phyloP scores from a whole-genome alignment of 2,797 vertebrate species.

The Pteronotus mesoamericanus region DNA sequence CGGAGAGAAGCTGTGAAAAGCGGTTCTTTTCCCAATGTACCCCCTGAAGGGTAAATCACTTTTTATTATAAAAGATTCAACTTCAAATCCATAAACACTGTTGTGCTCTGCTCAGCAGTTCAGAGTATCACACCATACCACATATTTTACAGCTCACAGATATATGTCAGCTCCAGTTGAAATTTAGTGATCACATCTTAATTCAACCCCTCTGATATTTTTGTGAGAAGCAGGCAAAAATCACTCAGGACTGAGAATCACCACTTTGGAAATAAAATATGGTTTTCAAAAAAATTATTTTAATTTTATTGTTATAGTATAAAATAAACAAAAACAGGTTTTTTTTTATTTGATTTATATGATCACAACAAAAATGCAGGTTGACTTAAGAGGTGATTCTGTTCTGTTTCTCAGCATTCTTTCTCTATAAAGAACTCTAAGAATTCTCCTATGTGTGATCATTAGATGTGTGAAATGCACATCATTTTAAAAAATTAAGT shows the following conservation, averaged over 20 bases:
- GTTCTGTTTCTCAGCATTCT: not conserved
- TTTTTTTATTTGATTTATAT: no score
- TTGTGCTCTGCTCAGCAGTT: not conserved
- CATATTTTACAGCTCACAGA: not conserved
- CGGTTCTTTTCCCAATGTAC: not conserved
- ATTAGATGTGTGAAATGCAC: not conserved
- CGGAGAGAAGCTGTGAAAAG: not conserved
- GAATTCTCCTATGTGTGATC: not conserved
- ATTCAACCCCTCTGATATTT: not conserved
- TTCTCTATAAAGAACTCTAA: not conserved
- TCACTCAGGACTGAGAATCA: not conserved
- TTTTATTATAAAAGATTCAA: slow-evolving; percentile 23
- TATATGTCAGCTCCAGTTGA: not conserved
- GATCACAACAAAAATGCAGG: not conserved
- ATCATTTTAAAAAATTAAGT: not conserved
- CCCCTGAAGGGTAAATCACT: not conserved
- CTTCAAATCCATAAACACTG: not conserved
- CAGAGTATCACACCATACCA: not conserved
- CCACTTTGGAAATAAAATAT: not conserved
- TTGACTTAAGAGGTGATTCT: not conserved
- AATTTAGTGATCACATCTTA: not conserved
- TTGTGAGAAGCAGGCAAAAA: not conserved
- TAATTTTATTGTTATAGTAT: not conserved
- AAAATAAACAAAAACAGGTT: no score
- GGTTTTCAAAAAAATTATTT: not conserved